phyloP scores from a whole-genome alignment of 2,113 vertebrate genomes.

The Excalfactoria chinensis region DNA sequence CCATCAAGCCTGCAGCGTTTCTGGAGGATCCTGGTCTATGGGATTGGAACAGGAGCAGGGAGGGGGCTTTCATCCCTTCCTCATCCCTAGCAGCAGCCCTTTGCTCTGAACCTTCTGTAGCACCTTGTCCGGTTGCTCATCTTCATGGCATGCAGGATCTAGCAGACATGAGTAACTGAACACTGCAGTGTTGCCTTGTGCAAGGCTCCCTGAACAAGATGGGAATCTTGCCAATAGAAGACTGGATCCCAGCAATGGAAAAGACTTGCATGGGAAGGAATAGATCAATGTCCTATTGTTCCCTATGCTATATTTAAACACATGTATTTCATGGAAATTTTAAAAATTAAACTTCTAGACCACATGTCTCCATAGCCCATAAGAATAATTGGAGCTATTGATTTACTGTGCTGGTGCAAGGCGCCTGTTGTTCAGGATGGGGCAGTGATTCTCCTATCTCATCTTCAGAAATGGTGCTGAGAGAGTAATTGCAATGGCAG shows the following conservation, averaged over 20 bases:
- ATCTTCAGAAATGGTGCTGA: constrained; percentile 51
- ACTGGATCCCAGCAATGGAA: constrained; percentile 24
- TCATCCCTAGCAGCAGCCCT: background rate
- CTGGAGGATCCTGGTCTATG: accelerated
- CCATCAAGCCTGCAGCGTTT: accelerated
- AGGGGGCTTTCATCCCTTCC: background rate
- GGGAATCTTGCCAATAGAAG: background rate
- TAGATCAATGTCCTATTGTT: constrained; percentile 47
- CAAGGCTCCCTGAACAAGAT: background rate
- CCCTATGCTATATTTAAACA: constrained; percentile 45
- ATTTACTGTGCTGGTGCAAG: constrained; percentile 10
- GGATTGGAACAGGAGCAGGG: background rate
- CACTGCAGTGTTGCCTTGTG: background rate
- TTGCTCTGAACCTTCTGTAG: background rate
- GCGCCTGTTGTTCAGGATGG: background rate
- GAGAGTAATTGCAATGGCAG: constrained; percentile 58
- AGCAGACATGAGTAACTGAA: background rate
- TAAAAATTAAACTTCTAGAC: constrained; percentile 19
- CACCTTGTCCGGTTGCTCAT: background rate
- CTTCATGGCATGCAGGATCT: accelerated
- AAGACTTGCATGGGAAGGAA: constrained; percentile 1
- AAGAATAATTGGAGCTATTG: constrained; percentile 44
- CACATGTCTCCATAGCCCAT: background rate
- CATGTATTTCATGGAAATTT: constrained; percentile 20
- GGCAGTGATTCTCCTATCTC: constrained; percentile 43